Conservation (phyloP, 2,888 invertebrate species). For the Cantharis rustica region DNA sequence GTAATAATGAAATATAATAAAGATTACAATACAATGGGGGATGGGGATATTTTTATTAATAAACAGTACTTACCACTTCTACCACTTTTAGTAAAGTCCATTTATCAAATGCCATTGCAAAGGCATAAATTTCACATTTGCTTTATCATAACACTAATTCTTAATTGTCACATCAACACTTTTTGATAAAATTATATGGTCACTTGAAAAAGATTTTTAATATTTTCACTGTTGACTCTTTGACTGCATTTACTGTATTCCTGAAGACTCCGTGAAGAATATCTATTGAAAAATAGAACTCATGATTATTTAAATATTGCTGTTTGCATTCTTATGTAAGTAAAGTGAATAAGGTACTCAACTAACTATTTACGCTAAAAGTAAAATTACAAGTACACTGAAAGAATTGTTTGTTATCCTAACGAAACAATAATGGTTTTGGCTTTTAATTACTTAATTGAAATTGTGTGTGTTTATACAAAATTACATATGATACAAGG, state of each 20-base stretch:
- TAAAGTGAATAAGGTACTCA: not conserved
- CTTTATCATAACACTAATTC: not conserved
- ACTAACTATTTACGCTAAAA: not conserved
- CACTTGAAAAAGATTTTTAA: too few relatives aligned
- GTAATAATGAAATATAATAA: too few relatives aligned
- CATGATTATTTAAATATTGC: not conserved
- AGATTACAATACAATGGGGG: too few relatives aligned
- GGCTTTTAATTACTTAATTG: not conserved
- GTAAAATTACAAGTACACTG: not conserved
- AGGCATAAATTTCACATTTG: not conserved
- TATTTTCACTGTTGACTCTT: not conserved
- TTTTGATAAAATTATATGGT: not conserved
- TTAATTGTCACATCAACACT: not conserved
- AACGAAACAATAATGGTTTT: not conserved
- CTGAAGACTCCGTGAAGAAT: not conserved
- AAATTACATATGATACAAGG: not conserved
- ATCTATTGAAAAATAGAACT: not conserved
- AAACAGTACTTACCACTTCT: constrained; percentile 50
- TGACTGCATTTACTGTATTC: not conserved
- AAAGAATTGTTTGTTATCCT: not conserved
- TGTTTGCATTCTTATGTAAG: not conserved
- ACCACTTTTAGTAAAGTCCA: constrained; percentile 53
- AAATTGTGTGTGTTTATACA: not conserved
- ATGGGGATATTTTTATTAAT: not conserved
- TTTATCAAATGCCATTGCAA: constrained; percentile 44